phyloP scores from a whole-genome alignment of 2,888 invertebrate species.

The Salticus scenicus region DNA sequence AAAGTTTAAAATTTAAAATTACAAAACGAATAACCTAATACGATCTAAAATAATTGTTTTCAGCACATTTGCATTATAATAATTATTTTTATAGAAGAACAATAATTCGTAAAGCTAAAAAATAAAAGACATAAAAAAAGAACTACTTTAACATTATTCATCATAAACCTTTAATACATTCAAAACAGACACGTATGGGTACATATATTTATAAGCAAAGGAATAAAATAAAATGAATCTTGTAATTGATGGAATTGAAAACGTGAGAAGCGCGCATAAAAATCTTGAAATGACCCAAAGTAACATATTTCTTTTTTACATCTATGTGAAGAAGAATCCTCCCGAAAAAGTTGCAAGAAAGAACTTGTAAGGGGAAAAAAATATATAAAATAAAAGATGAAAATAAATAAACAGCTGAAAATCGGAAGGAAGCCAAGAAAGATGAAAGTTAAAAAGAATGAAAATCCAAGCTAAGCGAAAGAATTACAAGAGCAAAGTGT shows the following conservation, averaged over 20 bases:
- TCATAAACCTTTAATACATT: too few species aligned
- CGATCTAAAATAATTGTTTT: too few species aligned
- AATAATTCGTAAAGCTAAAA: too few species aligned
- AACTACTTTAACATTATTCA: too few species aligned
- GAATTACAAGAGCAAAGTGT: slow-evolving; percentile 57
- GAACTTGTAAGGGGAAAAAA: not conserved
- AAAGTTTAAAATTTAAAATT: too few species aligned
- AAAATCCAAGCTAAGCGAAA: slow-evolving; percentile 57
- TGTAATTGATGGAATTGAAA: slow-evolving; percentile 11
- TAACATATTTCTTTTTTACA: not conserved
- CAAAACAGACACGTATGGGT: too few species aligned
- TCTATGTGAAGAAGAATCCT: not conserved
- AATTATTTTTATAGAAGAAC: too few species aligned
- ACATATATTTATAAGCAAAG: too few species aligned
- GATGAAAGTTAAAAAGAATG: slow-evolving; percentile 30
- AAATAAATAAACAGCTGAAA: slow-evolving; percentile 55
- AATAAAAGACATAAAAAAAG: too few species aligned
- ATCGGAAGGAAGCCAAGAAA: slow-evolving; percentile 65
- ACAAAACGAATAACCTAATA: too few species aligned
- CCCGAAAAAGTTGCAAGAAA: not conserved
- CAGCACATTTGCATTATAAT: too few species aligned
- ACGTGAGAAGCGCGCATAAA: not conserved
- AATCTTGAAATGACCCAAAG: not conserved
- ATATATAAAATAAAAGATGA: not conserved
- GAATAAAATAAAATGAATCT: slow-evolving; percentile 32